Base-by-base conservation (phyloP, 2,113 vertebrate genomes). In the Triplophysa siluroides region DNA sequence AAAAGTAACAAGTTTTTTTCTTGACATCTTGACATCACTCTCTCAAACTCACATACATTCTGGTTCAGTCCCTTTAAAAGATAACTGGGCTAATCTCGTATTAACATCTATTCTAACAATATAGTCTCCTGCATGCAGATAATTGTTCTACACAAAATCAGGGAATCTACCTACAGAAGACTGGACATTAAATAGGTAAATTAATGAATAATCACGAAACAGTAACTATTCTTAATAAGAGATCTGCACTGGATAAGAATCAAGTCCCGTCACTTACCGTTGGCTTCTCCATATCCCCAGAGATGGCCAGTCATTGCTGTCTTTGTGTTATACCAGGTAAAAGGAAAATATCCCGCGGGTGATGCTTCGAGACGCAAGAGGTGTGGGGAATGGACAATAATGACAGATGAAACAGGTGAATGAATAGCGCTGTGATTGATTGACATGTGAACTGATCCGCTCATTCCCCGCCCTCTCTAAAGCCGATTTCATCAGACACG, bases 251-350 rank as follows among this genome's bases (percentile, higher is more conserved):
- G 12, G 11, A 45, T 5, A 21, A 9, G 0, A 16, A 18, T 9
- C 19, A 58, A 8, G 2, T 58, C n/a, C 8, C 26, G 16, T 19
- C 54, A 73, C 95, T 94, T 94, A 99, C 97, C 97, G 87, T 98
- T 93, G 83, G 95, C 91, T 84, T 93, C 93, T 79, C 95, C 95
- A 78, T 99, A 99, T 84, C 97, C 96, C 97, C 97, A 99, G 83
- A 84, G 91, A 67, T 94, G 91, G 56, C 95, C 94, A 19, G 94
- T 95, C 97, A 99, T 98, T 38, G 65, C 83, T 58, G 68, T 21
- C 62, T 18, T 76, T 43, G 24, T 24, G 56, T 62, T 23, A 50
- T 50, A 21, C 24, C 73, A 64, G 16, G n/a, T 9, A 14, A 45
- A 45, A 54, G 26, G 61, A 5, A 1, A 29, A 56, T n/a, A 24